Base-by-base conservation (phyloP, 2,113 vertebrate genomes). In the Lagopus leucura region DNA sequence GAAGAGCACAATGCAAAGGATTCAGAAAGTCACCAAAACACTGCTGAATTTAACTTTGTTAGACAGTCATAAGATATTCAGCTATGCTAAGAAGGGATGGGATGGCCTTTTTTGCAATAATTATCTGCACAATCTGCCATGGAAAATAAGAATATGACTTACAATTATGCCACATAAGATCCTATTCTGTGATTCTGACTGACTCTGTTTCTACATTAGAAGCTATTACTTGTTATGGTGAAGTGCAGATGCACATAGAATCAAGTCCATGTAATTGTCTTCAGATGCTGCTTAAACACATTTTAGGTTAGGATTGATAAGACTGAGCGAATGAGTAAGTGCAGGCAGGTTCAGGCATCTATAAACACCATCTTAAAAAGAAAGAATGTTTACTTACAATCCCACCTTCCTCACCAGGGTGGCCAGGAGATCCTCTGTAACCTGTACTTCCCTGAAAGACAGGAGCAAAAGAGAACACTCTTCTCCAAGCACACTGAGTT, bases 381-480 rank as follows among this genome's bases (percentile, higher is more conserved):
- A 90, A 96, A 71, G 48, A 32, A 85, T 27, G 16, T 54, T 63
- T 79, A 98, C 98, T 98, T 95, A 99, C 98, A 48, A 84, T 57
- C 16, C 88, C 84, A 66, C 99, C 99, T 93, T 99, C 98, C 12
- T 99, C 98, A 90, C 98, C 99, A 15, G 98, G 98, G 95, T 98
- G 97, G 3, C 98, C 99, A 17, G 93, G 92, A 79, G 94, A 89
- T 38, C 98, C 99, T 22, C 52, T 96, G 65, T 67, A 88, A 84
- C 99, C 99, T 1, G 32, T 12, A 5, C 16, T 13, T 20, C 98
- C 99, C 99, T 99, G 48, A 89, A 93, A 93, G 54, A 80, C n/a
- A 58, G 36, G 8, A 76, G 70, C 19, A 80, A 45, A 82, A 71
- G 77, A 81, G 52, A 47, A 64, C 9, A n/a, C 13, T 66, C 7